Percentiles rank a stretch among this genome's conserved stretches.
phyloP scores from a whole-genome alignment of 2,113 vertebrate species.

The Gila orcuttii region DNA sequence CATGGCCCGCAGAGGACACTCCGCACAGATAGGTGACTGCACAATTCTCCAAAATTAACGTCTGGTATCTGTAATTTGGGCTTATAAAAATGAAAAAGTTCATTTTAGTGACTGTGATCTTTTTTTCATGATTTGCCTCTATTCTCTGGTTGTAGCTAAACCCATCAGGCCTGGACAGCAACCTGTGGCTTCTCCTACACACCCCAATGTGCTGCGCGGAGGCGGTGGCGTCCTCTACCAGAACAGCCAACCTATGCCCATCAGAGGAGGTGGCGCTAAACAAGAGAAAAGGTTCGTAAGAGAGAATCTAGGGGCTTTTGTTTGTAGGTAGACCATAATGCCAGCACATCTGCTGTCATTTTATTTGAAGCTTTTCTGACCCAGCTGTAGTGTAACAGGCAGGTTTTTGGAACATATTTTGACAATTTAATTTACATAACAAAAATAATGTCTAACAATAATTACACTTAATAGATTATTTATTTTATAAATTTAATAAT shows the following conservation, averaged over 20 bases:
- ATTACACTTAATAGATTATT: no score
- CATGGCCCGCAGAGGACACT: constrained; percentile 94
- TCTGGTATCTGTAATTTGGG: not conserved
- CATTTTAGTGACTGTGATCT: not conserved
- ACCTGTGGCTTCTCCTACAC: constrained; percentile 94
- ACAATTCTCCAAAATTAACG: not conserved
- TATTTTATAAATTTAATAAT: no score
- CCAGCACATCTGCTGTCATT: not conserved
- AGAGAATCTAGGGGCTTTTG: not conserved
- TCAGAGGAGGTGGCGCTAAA: constrained; percentile 87
- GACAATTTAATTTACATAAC: no score
- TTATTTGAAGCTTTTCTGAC: not conserved
- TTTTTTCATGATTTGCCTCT: not conserved
- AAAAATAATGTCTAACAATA: no score
- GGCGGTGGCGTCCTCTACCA: constrained; percentile 82
- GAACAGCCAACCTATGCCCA: constrained; percentile 87
- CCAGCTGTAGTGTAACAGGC: not conserved
- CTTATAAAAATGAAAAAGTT: no score
- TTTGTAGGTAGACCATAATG: not conserved
- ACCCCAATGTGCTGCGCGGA: constrained; percentile 92
- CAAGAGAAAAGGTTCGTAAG: constrained; percentile 83
- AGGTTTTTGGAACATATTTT: not conserved
- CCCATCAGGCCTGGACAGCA: constrained; percentile 96
- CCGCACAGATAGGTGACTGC: constrained; percentile 89
- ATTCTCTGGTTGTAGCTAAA: constrained; percentile 79